Evolutionary conservation across 2,888 invertebrate species (phyloP).

Genomic region (Microctonus brassicae): DNA sequence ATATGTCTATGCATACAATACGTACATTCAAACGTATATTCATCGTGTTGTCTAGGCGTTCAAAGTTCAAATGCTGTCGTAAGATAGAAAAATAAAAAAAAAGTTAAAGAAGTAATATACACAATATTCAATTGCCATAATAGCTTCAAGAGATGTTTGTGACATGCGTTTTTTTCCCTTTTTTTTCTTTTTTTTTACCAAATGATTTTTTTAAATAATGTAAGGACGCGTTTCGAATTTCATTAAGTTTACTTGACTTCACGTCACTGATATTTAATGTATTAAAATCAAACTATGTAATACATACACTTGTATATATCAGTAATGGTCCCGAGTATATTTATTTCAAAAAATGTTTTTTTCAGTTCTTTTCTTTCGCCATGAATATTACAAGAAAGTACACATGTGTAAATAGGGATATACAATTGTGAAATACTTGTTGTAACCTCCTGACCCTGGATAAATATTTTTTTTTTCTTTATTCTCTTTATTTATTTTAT

Average conservation of each 20-base stretch:
- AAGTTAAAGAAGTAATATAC: not conserved
- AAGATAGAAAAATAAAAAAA: slow-evolving; percentile 6
- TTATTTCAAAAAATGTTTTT: too few relatives aligned
- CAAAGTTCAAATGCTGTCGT: slow-evolving; percentile 16
- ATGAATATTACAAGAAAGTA: not conserved
- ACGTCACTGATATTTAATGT: not conserved
- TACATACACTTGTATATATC: not conserved
- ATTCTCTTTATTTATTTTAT: not conserved
- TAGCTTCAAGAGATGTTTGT: not conserved
- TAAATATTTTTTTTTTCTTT: not conserved
- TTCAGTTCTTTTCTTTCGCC: not conserved
- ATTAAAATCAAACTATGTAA: not conserved
- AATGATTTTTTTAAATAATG: not conserved
- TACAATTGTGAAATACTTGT: not conserved
- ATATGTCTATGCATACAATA: not conserved
- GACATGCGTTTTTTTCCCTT: not conserved
- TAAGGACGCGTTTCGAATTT: not conserved
- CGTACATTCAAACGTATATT: not conserved
- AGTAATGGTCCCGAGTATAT: not conserved
- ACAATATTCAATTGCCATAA: not conserved
- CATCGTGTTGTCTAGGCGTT: not conserved
- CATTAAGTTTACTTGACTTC: not conserved
- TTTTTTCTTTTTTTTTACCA: not conserved
- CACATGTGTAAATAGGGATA: not conserved
- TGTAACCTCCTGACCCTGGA: not conserved